Evolutionary conservation across 1,140 invertebrate genomes (phyloP).

Genomic region (Heliothis virescens): DNA sequence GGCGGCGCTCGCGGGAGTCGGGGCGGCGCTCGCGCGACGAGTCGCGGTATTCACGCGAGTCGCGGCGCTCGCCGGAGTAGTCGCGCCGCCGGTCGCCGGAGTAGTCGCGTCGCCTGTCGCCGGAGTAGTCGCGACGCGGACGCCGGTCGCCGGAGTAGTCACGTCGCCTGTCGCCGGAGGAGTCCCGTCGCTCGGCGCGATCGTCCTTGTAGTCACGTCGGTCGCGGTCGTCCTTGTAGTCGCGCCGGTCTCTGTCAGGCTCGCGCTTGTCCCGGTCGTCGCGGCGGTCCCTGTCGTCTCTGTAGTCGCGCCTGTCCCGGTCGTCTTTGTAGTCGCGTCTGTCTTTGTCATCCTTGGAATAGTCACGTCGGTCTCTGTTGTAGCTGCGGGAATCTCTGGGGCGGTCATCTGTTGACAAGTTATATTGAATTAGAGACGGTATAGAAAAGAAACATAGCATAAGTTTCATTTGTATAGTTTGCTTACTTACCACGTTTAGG

Average conservation of each 20-base stretch:
- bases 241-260: conserved; percentile 69
- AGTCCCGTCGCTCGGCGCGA: conserved; percentile 51
- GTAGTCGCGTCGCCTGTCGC: conserved; percentile 54
- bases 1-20: conserved; percentile 40
- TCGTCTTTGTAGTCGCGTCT: conserved; percentile 64
- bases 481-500: conserved; percentile 71
- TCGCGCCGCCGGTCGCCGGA: conserved; percentile 51
- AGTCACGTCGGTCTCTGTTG: conserved; percentile 75
- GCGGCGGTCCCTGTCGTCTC: conserved; percentile 56
- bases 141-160: conserved; percentile 47
- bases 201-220: conserved; percentile 46
- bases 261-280: conserved; percentile 63
- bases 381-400: conserved; percentile 75
- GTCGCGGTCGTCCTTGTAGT: conserved; percentile 59
- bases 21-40: conserved; percentile 49
- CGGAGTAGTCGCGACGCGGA: conserved; percentile 36
- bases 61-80: conserved; percentile 39
- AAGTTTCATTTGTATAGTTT: background rate
- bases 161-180: conserved; percentile 51
- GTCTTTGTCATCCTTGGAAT: conserved; percentile 70
- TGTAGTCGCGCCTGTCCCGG: conserved; percentile 51
- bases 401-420: conserved; percentile 71
- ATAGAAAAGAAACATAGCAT: background rate
- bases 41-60: conserved; percentile 47
- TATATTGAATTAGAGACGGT: background rate